Conservation (phyloP, 1,140 invertebrate genomes). For the Magallana angulata region DNA sequence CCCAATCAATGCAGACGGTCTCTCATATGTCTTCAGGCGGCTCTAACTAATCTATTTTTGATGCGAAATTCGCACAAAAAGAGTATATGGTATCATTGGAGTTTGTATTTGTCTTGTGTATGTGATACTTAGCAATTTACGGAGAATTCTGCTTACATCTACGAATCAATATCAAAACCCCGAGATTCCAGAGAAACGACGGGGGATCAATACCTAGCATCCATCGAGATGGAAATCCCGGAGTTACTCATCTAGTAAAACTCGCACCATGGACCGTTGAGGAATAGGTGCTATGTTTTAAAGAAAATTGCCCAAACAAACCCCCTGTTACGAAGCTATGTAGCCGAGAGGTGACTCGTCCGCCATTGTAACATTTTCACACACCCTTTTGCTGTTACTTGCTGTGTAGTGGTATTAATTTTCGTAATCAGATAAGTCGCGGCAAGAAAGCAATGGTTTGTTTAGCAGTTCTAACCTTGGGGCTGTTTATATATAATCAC, state of each 20-base stretch:
- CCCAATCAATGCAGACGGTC: background rate
- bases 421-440: conserved; percentile 20
- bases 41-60: conserved; percentile 21
- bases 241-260: background rate
- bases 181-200: background rate
- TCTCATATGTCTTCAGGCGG: conserved; percentile 14
- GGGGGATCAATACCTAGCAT: background rate
- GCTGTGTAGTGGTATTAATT: background rate
- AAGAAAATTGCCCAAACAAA: background rate
- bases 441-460: conserved; percentile 8
- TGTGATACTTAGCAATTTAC: conserved; percentile 16
- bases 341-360: background rate
- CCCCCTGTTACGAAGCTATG: background rate
- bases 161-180: conserved; percentile 24
- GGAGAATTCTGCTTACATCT: conserved; percentile 18
- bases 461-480: background rate
- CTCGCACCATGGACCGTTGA: background rate
- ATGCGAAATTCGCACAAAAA: conserved; percentile 15
- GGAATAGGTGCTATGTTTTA: background rate
- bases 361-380: background rate
- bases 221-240: conserved; percentile 7
- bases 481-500: background rate
- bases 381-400: conserved; percentile 16
- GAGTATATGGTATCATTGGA: conserved; percentile 10
- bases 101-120: background rate